Conservation (phyloP, 2,113 vertebrate species). For the Agapornis roseicollis region DNA sequence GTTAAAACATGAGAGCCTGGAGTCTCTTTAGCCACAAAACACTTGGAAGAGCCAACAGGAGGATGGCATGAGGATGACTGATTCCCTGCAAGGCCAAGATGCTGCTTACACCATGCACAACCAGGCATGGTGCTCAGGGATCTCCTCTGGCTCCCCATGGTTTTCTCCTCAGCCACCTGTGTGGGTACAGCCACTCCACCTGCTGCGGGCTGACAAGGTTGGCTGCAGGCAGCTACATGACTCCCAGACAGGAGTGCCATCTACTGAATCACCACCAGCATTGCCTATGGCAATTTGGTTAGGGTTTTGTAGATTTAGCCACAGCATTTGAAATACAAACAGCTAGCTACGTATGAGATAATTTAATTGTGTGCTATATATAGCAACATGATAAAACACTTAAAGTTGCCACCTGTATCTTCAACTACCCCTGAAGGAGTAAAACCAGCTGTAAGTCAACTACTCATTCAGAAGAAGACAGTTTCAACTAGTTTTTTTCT, state of each 20-base stretch:
- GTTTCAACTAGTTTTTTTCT: not conserved
- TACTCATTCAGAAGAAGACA: not conserved
- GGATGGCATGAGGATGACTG: not conserved
- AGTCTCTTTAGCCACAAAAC: not conserved
- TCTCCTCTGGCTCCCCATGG: not conserved
- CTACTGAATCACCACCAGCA: not conserved
- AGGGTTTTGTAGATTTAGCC: not conserved
- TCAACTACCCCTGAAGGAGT: not conserved
- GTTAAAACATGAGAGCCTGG: not conserved
- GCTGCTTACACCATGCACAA: accelerated
- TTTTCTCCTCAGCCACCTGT: too few relatives aligned
- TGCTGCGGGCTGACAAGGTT: not conserved
- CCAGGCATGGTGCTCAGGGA: too few relatives aligned
- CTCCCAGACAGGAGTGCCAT: not conserved
- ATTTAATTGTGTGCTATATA: not conserved
- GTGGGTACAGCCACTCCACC: not conserved
- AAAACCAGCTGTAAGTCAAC: not conserved
- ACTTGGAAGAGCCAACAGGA: not conserved
- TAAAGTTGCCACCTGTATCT: not conserved
- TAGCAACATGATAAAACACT: not conserved
- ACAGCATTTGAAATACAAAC: not conserved
- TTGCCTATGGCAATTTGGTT: not conserved
- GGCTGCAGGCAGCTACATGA: accelerated
- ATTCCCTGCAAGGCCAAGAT: not conserved
- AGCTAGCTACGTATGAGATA: not conserved